Evolutionary conservation across 2,113 vertebrate genomes (phyloP).

Genomic region (rat (Rattus norvegicus)): GRCr8 NC_086028.1:3958001-3958500

Average conservation of each 20-base stretch:
- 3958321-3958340: neutral
- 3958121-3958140: rapidly evolving
- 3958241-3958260: neutral
- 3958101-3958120: neutral
- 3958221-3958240: neutral
- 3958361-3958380: too few relatives aligned
- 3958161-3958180: neutral
- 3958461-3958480: too few relatives aligned
- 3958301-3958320: neutral
- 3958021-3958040: neutral
- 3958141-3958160: neutral
- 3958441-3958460: too few relatives aligned
- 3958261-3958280: neutral
- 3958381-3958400: too few relatives aligned
- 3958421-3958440: too few relatives aligned
- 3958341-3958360: too few relatives aligned
- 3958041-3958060: neutral
- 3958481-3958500: too few relatives aligned
- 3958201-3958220: neutral
- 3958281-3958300: neutral
- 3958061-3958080: neutral
- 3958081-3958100: neutral
- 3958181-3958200: neutral
- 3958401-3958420: too few relatives aligned
- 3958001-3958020: neutral